Percentiles rank a stretch among this genome's conserved stretches.
Evolutionary conservation across 92 coral and sea anemone species (phyloP).

Genomic region (Actinostola sp.): DNA sequence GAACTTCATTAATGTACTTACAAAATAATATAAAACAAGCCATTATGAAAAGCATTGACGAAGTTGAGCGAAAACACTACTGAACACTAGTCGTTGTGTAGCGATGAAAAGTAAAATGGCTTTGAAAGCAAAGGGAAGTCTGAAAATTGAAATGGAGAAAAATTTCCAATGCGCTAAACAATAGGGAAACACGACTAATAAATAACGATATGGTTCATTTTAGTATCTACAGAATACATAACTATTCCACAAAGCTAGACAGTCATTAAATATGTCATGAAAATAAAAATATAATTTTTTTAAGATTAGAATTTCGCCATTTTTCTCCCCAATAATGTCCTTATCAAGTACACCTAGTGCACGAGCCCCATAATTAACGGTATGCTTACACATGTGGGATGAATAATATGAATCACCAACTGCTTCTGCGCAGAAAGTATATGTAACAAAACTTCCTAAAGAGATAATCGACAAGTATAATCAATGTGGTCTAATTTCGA

Average conservation of each 20-base stretch:
- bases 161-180: no score
- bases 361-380: not conserved
- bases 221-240: not conserved
- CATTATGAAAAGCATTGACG: no score
- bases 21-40: not conserved
- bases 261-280: not conserved
- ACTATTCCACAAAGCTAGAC: not conserved
- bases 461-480: not conserved
- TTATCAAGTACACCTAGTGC: not conserved
- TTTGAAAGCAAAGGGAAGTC: no score
- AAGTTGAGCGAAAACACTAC: no score
- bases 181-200: no score
- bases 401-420: not conserved
- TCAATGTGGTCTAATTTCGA: not conserved
- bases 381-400: conserved; percentile 12
- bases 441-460: not conserved
- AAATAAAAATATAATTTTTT: conserved; percentile 8
- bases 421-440: conserved; percentile 1
- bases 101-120: no score
- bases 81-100: no score
- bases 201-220: no score
- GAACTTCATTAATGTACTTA: not conserved
- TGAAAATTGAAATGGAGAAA: no score
- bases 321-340: not conserved
- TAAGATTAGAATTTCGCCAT: not conserved